Evolutionary conservation across 2,113 vertebrate species (phyloP).

Genomic region (Brachyistius frenatus): DNA sequence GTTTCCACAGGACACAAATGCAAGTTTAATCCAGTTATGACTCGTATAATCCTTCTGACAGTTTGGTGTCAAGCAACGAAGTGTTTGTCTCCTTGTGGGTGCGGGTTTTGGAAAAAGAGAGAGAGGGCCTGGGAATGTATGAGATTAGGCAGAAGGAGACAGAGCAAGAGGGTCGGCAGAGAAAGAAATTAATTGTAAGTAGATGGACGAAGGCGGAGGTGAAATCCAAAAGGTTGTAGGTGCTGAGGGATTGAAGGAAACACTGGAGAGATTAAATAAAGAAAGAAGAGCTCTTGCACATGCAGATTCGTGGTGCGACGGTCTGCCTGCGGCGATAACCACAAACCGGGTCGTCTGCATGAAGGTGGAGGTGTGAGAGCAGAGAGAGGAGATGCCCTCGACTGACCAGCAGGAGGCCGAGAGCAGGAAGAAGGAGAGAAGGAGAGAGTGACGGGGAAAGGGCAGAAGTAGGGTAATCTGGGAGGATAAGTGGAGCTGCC

Average conservation of each 20-base stretch:
- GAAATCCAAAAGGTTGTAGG: too few species aligned
- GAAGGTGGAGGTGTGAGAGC: not conserved
- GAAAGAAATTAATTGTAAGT: not conserved
- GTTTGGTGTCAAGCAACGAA: conserved; percentile 57
- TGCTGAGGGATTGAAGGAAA: too few species aligned
- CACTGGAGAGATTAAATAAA: not conserved
- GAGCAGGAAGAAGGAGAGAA: not conserved
- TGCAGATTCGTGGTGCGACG: not conserved
- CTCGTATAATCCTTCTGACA: conserved; percentile 52
- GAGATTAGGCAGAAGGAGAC: not conserved
- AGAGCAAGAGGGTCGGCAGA: not conserved
- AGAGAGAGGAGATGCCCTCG: not conserved
- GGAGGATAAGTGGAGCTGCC: conserved; percentile 48
- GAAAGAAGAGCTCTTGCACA: not conserved
- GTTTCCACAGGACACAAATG: conserved; percentile 25
- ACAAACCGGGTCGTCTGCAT: not conserved
- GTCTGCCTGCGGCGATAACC: not conserved
- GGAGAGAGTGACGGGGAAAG: conserved; percentile 8
- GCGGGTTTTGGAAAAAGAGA: conserved; percentile 8
- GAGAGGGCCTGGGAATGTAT: conserved; percentile 1
- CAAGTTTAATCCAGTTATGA: conserved; percentile 47
- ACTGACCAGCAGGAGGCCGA: not conserved
- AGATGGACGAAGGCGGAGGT: not conserved
- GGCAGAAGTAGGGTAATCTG: conserved; percentile 60
- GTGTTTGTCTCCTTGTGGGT: conserved; percentile 12